Base-by-base conservation (phyloP, 2,888 invertebrate genomes). In the Luperina testacea region DNA sequence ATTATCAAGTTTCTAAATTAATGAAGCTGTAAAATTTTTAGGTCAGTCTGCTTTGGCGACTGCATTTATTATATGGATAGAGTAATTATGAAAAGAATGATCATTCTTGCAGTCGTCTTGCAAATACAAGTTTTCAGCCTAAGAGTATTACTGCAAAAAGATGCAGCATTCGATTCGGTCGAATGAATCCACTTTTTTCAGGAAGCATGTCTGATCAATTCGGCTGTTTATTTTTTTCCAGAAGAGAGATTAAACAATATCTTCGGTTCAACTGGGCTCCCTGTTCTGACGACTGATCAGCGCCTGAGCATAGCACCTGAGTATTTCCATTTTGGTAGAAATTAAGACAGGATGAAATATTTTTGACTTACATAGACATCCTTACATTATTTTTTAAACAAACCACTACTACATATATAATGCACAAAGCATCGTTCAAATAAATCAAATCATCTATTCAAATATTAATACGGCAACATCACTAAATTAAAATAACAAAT, bases 401-500 rank as follows among this genome's bases (percentile, higher is more conserved):
- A 65, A 61, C 24, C 3, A 32, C 8, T 57, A 13, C 32, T 57
- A 13, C 32, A 70, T 32, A 70, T 32, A 45, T 75, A 69, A 68
- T 24, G 32, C 61, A 74, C 64, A 80, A 74, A 53, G 61, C 64
- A 83, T 69, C 68, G 45, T 42, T 85, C 75, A 91, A 92, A 92
- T 91, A 91, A 91, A 93, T 93, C 93, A 93, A 92, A 93, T 92
- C 91, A 93, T 91, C 70, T 81, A 82, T 80, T 74, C 85, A 89
- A 88, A 86, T 83, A 94, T 93, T 92, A 93, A 93, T 91, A 93
- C 86, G 90, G 89, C 90, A 88, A 90, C 88, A 82, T 90, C 88
- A 92, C 91, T 93, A 94, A 95, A 95, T 95, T 94, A 93, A 91
- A 93, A 94, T 95, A 94, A 95, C 93, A 95, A 94, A 95, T 95